These are phyloP conservation scores for Gandaritis pyraliata DNA, from an alignment of 2,888 invertebrate genomes.

Conservation along the genomic window DNA sequence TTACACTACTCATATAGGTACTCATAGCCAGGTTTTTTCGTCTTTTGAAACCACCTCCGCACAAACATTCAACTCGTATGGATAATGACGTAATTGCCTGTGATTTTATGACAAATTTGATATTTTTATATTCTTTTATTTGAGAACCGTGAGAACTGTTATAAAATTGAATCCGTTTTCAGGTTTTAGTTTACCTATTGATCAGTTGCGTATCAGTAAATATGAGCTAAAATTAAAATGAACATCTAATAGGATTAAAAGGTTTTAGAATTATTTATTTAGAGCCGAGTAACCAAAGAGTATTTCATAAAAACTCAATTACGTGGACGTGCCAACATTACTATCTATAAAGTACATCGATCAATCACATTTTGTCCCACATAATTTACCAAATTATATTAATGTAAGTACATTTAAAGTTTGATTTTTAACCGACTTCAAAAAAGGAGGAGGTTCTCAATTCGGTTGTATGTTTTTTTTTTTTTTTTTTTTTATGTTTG, in stretches of 20 bases:
- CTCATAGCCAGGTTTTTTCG: constrained; percentile 38
- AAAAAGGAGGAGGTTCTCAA: too few species aligned
- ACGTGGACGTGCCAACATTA: constrained; percentile 13
- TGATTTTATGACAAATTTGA: constrained; percentile 14
- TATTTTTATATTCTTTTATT: neutral
- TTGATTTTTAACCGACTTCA: too few species aligned
- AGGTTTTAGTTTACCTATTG: neutral
- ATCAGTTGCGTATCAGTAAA: too few species aligned
- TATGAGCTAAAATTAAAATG: neutral
- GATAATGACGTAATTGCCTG: constrained; percentile 23
- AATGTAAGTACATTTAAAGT: too few species aligned
- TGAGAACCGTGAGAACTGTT: neutral
- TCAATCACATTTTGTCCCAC: constrained; percentile 5
- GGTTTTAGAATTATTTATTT: neutral
- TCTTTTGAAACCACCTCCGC: constrained; percentile 34
- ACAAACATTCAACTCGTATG: constrained; percentile 17
- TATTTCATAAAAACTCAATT: neutral
- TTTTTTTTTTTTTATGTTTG: too few species aligned
- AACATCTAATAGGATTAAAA: neutral
- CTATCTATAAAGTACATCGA: constrained; percentile 13
- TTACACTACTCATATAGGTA: too few species aligned
- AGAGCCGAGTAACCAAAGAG: neutral
- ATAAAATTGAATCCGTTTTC: too few species aligned
- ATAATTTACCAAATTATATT: constrained; percentile 20
- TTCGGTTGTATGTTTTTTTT: too few species aligned